phyloP scores from a whole-genome alignment of 2,113 vertebrate species.

The Paramormyrops kingsleyae region DNA sequence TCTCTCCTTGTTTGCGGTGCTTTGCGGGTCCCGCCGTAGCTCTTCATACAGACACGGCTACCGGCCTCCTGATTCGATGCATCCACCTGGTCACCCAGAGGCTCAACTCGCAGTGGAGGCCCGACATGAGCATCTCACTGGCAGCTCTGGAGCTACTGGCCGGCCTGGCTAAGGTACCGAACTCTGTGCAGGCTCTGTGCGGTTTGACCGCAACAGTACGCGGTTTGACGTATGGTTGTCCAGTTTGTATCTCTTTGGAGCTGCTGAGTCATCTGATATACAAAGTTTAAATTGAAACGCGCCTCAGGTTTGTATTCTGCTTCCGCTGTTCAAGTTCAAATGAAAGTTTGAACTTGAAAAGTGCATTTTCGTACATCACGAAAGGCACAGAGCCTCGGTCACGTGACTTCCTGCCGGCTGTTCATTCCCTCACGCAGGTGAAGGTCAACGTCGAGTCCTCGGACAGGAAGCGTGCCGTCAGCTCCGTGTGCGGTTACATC shows the following conservation, averaged over 20 bases:
- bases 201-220: background rate
- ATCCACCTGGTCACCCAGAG: slow-evolving; percentile 85
- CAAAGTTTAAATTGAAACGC: background rate
- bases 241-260: background rate
- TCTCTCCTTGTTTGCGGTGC: slow-evolving; percentile 56
- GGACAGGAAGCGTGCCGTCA: slow-evolving; percentile 70
- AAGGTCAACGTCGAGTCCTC: slow-evolving; percentile 67
- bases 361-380: background rate
- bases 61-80: slow-evolving; percentile 80
- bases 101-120: slow-evolving; percentile 83
- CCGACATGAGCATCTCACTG: slow-evolving; percentile 85
- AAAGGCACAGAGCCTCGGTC: background rate
- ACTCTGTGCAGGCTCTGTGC: background rate
- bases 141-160: slow-evolving; percentile 84
- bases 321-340: background rate
- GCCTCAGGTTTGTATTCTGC: background rate
- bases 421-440: slow-evolving; percentile 55
- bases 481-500: slow-evolving; percentile 79
- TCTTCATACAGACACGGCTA: slow-evolving; percentile 89
- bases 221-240: background rate
- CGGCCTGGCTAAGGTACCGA: slow-evolving; percentile 79
- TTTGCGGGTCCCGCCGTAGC: slow-evolving; percentile 79
- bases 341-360: background rate
- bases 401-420: background rate
- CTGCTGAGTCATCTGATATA: background rate